Evolutionary conservation across 2,888 invertebrate species (phyloP), one percentile per base, ranked within the genome.

Genomic region (Itoplectis maculator): DNA sequence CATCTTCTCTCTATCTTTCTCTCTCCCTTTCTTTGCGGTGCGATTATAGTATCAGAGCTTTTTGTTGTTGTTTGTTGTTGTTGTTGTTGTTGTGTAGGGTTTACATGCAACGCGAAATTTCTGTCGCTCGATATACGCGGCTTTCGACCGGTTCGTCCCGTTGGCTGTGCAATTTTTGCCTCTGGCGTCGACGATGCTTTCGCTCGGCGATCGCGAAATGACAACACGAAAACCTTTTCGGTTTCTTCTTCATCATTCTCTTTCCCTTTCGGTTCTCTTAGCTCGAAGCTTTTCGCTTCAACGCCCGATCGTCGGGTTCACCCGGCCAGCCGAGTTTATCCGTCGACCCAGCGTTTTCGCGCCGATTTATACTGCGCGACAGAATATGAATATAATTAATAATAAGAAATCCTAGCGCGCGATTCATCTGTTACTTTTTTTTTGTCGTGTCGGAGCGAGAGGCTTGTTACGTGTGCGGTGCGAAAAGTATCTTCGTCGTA

Each of bases 281-380:
- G n/a, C 69, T 69, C 54, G 54, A 69, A 23, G 69, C 70, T 45
- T 45, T 72, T 45, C 13, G 7, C 47, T 37, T 47, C 45, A 45
- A 72, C 59, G n/a, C 20, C 51, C 37, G 37, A n/a, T 47, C 73
- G 63, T 74, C 74, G 69, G 40, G 47, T 65, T 69, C 49, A 70
- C 82, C 78, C 82, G 78, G 82, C 82, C 82, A 82, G 82, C 82
- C 78, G 78, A 82, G 74, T 69, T 72, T 65, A 65, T 49, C 51
- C 59, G 72, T 59, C 29, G 15, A 45, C 20, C 65, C 2, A 18
- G 54, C 70, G 54, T 56, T n/a, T 29, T 40, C 40, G 18, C n/a
- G 40, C 61, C 35, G n/a, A 59, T n/a, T 56, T n/a, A 59, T n/a
- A n/a, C n/a, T 15, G 70, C 45, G 56, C 56, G 45, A 42, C 18